Evolutionary conservation across 2,113 vertebrate genomes (phyloP).

Genomic region (Anguilla rostrata): DNA sequence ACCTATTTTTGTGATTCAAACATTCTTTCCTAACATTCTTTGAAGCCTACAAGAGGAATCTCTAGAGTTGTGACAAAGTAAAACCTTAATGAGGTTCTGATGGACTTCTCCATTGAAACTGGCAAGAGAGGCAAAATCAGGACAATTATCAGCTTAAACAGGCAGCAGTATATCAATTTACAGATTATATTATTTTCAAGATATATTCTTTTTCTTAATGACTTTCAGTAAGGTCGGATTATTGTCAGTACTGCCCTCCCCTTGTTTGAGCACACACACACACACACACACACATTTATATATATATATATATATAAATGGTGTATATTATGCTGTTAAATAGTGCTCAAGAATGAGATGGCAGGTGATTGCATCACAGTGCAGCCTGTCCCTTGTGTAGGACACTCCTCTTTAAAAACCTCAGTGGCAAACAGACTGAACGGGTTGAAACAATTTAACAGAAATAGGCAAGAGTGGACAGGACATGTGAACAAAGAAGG

Average conservation of each 20-base stretch:
- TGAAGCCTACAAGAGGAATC: no score
- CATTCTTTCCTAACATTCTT: no score
- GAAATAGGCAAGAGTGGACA: not conserved
- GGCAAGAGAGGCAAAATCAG: not conserved
- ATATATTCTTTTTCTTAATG: not conserved
- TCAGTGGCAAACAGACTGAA: not conserved
- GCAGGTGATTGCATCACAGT: not conserved
- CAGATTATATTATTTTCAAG: not conserved
- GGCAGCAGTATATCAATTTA: not conserved
- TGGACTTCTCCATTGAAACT: not conserved
- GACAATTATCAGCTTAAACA: not conserved
- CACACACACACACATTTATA: not conserved
- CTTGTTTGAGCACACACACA: not conserved
- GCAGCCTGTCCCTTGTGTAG: not conserved
- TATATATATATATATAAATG: not conserved
- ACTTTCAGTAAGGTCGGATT: not conserved
- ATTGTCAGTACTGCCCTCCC: not conserved
- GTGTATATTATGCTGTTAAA: not conserved
- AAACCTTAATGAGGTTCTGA: no score
- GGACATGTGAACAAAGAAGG: not conserved
- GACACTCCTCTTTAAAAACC: not conserved
- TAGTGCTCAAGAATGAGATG: not conserved
- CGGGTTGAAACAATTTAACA: not conserved
- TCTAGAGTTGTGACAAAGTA: no score
- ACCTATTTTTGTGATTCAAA: no score